Percentiles rank a stretch among this genome's conserved stretches.
Evolutionary conservation across 2,888 invertebrate species (phyloP).

Genomic region (Lithophane leautieri): DNA sequence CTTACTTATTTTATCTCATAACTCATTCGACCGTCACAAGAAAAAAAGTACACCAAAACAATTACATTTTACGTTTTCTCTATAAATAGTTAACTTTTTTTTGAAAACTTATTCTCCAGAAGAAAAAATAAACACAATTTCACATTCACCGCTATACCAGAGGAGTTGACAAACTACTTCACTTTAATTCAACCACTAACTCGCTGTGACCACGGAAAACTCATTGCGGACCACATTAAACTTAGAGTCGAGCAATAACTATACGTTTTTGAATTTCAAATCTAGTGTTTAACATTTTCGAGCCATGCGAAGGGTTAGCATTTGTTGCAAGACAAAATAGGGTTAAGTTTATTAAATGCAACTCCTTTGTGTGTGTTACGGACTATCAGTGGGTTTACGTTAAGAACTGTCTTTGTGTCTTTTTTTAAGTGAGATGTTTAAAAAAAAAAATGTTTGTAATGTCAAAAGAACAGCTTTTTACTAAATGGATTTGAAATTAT

Average conservation of each 20-base stretch:
- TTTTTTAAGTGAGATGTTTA: not conserved
- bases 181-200: slow-evolving; percentile 37
- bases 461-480: not conserved
- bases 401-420: not conserved
- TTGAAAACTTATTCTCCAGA: not conserved
- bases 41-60: not conserved
- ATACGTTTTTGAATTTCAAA: slow-evolving; percentile 80
- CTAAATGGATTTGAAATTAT: too few relatives aligned
- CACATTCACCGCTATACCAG: slow-evolving; percentile 3
- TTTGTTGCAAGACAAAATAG: slow-evolving; percentile 60
- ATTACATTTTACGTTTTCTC: not conserved
- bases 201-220: slow-evolving; percentile 67
- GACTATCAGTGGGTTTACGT: slow-evolving; percentile 12
- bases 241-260: slow-evolving; percentile 73
- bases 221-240: slow-evolving; percentile 73
- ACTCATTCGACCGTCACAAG: not conserved
- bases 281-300: slow-evolving; percentile 77
- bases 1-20: not conserved
- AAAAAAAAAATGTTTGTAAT: not conserved
- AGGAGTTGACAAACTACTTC: slow-evolving; percentile 38
- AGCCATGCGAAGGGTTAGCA: slow-evolving; percentile 68
- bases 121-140: slow-evolving; percentile 2
- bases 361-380: slow-evolving; percentile 49
- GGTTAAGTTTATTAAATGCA: slow-evolving; percentile 58
- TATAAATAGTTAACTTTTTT: not conserved